Percentiles rank a stretch among this genome's conserved stretches.
Conservation (phyloP, 2,888 invertebrate genomes). For the Hydraecia micacea region DNA sequence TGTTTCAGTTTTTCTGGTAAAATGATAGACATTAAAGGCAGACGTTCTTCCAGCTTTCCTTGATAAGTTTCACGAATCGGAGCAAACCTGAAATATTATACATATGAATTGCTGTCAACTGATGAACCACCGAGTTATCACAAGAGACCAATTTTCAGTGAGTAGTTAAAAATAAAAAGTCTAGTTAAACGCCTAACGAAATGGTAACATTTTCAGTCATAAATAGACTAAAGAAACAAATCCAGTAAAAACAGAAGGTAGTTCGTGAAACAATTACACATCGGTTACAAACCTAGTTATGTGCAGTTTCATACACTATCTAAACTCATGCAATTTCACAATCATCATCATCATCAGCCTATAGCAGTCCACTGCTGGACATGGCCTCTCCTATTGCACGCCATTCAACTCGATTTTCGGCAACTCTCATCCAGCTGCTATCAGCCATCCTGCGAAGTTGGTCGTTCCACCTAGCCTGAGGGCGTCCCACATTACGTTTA, state of each 20-base stretch:
- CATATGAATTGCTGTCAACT: neutral
- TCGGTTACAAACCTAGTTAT: neutral
- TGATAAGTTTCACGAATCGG: slow-evolving; percentile 95
- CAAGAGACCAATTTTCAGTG: neutral
- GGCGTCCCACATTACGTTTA: too few species aligned
- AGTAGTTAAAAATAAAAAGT: neutral
- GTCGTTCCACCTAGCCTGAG: too few species aligned
- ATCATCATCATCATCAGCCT: too few species aligned
- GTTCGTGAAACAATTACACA: neutral
- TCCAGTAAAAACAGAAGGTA: neutral
- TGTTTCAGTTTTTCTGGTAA: slow-evolving; percentile 93
- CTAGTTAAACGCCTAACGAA: neutral
- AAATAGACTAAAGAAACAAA: neutral
- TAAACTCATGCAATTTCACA: neutral
- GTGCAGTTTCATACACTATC: neutral
- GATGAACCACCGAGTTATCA: too few species aligned
- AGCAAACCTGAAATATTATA: slow-evolving; percentile 91
- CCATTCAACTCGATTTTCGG: too few species aligned
- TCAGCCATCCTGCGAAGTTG: too few species aligned
- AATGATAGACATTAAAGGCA: slow-evolving; percentile 96
- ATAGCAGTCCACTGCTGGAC: too few species aligned
- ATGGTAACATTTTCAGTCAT: neutral
- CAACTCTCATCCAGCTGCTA: too few species aligned
- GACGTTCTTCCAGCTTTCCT: slow-evolving; percentile 97
- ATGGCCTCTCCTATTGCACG: too few species aligned